Percentiles rank a stretch among this genome's conserved stretches.
These are phyloP conservation scores for Xiphorhynchus erythropygius DNA, from an alignment of 2,797 vertebrate species.

Conservation along the genomic window DNA sequence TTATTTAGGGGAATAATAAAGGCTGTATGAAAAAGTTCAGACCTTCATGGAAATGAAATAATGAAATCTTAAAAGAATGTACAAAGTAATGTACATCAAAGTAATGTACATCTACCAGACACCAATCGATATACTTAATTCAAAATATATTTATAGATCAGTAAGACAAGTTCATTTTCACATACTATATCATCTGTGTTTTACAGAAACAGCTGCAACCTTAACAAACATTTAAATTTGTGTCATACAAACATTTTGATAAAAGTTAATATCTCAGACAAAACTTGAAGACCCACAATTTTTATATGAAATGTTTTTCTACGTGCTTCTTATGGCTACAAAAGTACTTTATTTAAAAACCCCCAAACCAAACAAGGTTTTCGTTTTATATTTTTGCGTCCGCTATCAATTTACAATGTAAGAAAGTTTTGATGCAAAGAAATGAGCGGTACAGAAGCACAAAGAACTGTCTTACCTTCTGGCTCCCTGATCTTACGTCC, in stretches of 20 bases:
- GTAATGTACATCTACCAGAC: neutral
- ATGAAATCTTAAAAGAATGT: neutral
- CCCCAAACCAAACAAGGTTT: neutral
- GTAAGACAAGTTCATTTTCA: neutral
- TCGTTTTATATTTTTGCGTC: neutral
- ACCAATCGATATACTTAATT: neutral
- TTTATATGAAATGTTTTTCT: neutral
- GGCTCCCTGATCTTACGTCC: conserved; percentile 91
- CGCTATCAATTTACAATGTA: neutral
- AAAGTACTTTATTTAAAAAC: neutral
- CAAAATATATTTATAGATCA: neutral
- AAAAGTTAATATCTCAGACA: neutral
- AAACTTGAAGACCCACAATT: neutral
- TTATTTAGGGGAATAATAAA: neutral
- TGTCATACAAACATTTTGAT: neutral
- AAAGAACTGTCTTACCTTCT: conserved; percentile 73
- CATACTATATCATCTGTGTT: neutral
- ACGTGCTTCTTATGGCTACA: neutral
- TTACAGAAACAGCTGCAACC: neutral
- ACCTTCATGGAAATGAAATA: neutral
- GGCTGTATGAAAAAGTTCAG: neutral
- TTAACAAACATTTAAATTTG: neutral
- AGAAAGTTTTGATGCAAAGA: neutral
- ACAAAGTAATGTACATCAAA: too few relatives aligned
- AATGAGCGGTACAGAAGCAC: neutral